Percentiles rank a stretch among this genome's conserved stretches.
phyloP scores from a whole-genome alignment of 2,888 invertebrate genomes.

The Lasius fuliginosus region DNA sequence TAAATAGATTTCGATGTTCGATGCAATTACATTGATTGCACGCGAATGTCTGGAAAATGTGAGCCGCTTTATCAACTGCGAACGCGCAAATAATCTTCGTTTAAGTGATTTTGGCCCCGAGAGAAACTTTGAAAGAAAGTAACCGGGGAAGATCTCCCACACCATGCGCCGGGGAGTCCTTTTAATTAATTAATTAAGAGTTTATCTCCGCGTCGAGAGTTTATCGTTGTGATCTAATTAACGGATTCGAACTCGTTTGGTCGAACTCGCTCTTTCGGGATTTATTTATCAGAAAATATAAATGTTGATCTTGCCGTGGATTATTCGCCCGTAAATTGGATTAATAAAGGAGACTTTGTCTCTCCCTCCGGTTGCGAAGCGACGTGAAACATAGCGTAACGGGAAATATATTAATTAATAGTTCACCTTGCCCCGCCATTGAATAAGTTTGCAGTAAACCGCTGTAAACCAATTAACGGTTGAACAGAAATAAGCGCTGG shows the following conservation, averaged over 20 bases:
- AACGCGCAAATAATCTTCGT: slow-evolving; percentile 31
- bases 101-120: slow-evolving; percentile 35
- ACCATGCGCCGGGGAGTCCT: slow-evolving; percentile 4
- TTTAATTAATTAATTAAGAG: slow-evolving; percentile 58
- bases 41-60: background rate
- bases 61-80: background rate
- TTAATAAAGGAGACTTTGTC: slow-evolving; percentile 31
- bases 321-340: slow-evolving; percentile 30
- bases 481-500: slow-evolving; percentile 32
- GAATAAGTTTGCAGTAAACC: slow-evolving; percentile 36
- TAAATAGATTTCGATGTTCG: slow-evolving; percentile 18
- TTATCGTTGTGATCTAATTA: slow-evolving; percentile 55
- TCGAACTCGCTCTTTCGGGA: slow-evolving; percentile 27
- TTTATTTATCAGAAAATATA: slow-evolving; percentile 53
- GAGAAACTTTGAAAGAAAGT: slow-evolving; percentile 45
- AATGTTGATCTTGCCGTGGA: slow-evolving; percentile 43
- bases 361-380: background rate
- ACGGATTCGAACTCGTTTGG: slow-evolving; percentile 27
- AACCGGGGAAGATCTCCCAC: background rate
- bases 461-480: slow-evolving; percentile 42
- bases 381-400: slow-evolving; percentile 26
- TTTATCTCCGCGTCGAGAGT: slow-evolving; percentile 39
- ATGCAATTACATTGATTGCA: slow-evolving; percentile 38
- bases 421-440: slow-evolving; percentile 32
- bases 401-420: slow-evolving; percentile 45